Base-by-base conservation (phyloP, 2,888 invertebrate species). In the Xylophagus ater region DNA sequence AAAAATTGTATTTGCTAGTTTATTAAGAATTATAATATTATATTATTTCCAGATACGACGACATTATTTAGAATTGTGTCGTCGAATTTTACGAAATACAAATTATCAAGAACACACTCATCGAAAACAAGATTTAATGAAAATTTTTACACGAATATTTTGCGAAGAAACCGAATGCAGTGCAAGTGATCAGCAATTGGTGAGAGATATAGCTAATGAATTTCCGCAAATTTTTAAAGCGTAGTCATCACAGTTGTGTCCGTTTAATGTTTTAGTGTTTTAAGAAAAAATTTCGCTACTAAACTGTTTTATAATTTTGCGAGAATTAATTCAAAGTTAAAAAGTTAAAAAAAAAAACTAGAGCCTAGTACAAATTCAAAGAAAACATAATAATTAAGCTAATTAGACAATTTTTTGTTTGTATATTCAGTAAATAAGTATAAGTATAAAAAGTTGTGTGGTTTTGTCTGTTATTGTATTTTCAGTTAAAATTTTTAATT, bases 61-160 rank as follows among this genome's bases (percentile, higher is more conserved):
- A 40, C 76, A 79, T 53, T 89, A 89, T 67, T 69, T 90, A 38
- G 78, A 78, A 54, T 69, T 89, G 41, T 81, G 87, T 45, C 76
- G 81, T 48, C 75, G 86, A 51, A 81, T 88, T 19, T 72, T 90
- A 51, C 74, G 83, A 25, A 86, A 86, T 54, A 81, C 87, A 1
- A 80, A 80, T 51, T 89, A 88, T 57, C 74, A 74, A 3, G 78
- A 84, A 21, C 86, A 88, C 59, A 68, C 74, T 44, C 88, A 89
- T 61, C 74, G 87, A 10, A 73, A 77, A 36, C 82, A 84, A 43
- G 88, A 89, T 60, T 68, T 89, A 33, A 71, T 83, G 46, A 82
- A 86, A 54, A 85, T 87, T 56, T 87, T 88, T 59, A 85, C 85
- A 20, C 71, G 85, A 34, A 88, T 89, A 58, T 83, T 87, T 62